Base-by-base conservation (phyloP, 2,113 vertebrate genomes). In the Grus americana region DNA sequence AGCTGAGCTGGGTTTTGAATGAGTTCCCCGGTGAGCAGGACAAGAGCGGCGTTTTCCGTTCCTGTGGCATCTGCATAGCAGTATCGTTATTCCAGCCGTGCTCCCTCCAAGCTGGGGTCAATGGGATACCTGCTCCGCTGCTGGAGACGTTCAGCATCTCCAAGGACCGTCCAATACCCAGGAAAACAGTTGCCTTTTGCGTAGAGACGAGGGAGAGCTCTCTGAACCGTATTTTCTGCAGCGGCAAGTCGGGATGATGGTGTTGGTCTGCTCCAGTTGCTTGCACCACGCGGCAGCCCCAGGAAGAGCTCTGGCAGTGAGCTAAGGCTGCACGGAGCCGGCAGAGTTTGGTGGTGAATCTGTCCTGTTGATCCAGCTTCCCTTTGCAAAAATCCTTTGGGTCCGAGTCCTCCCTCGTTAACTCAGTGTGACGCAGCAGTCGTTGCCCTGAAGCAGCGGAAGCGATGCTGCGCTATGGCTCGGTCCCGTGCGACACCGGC, bases 401-500 rank as follows among this genome's bases (percentile, higher is more conserved):
- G 26, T 23, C 15, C 5, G 14, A 2, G 15, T 85, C 52, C 34
- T 46, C 19, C 36, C 8, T 47, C 2, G 1, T 30, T 44, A 24
- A 11, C 9, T 44, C 3, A 58, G 29, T 4, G 2, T 4, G n/a
- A 54, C 1, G 3, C 16, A 44, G 29, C 16, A 62, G 47, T 7
- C 15, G 1, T 6, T 11, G 6, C 32, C 50, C 46, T 5, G 24
- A 15, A 10, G 30, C 5, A 0, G 27, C 2, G 23, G 6, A 12
- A 81, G 38, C 0, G 5, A 12, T 15, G 36, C 29, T 46, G 58
- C 49, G 47, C 10, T 10, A 8, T 1, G 42, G 26, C 40, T 14
- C 0, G 4, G 16, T 22, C 13, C 5, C 52, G 1, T 0, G 9
- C 21, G 2, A 19, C 12, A 0, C 57, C 2, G 6, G 17, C 50